Conservation (phyloP, 2,113 vertebrate species). For the Prietella phreatophila region DNA sequence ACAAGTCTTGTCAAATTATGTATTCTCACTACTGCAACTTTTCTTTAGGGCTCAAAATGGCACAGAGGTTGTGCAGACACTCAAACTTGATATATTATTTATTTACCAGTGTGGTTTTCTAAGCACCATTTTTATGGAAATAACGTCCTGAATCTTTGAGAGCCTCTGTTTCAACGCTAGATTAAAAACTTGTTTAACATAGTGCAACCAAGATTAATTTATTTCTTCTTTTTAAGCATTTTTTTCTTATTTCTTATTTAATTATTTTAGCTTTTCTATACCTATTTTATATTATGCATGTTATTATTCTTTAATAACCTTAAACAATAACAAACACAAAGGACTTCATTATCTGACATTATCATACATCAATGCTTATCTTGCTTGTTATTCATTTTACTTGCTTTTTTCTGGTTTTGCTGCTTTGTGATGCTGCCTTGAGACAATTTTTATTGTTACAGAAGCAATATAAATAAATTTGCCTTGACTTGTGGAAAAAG, state of each 20-base stretch:
- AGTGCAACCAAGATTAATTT: not conserved
- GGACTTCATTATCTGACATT: not conserved
- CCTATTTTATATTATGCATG: not conserved
- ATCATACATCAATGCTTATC: not conserved
- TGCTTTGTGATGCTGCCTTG: not conserved
- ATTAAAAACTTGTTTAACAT: not conserved
- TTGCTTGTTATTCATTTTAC: not conserved
- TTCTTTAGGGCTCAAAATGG: conserved; percentile 44
- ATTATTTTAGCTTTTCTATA: not conserved
- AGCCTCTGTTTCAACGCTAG: not conserved
- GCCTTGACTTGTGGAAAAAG: conserved; percentile 12
- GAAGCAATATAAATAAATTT: not conserved
- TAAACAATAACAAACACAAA: too few species aligned
- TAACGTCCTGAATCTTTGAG: not conserved
- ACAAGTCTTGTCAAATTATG: conserved; percentile 61
- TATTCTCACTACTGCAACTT: conserved; percentile 47
- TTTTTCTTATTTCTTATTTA: not conserved
- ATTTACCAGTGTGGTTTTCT: conserved; percentile 1
- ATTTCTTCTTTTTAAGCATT: not conserved
- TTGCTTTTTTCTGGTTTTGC: not conserved
- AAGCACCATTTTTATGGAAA: not conserved
- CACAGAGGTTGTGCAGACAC: conserved; percentile 18
- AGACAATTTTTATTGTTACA: not conserved
- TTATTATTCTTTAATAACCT: not conserved
- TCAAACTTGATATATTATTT: conserved; percentile 14